Evolutionary conservation across 1,140 invertebrate genomes (phyloP).

Genomic region (Sarcophaga peregrina): DNA sequence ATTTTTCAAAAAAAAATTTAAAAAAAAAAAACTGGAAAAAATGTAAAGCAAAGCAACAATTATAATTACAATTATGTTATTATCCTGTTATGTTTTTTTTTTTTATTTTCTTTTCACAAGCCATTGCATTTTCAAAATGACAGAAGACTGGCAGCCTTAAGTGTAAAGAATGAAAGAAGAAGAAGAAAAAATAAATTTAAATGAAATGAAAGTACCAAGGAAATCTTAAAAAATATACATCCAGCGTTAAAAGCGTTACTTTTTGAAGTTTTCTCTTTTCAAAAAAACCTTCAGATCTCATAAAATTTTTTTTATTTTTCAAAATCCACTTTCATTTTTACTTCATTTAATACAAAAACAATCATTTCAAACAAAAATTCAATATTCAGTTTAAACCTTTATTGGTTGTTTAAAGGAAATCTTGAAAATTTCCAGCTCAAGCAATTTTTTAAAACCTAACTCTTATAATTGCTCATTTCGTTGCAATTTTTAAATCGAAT

Average conservation of each 20-base stretch:
- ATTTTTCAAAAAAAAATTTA: not conserved
- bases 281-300: no score
- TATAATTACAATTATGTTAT: slow-evolving; percentile 48
- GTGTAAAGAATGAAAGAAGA: not conserved
- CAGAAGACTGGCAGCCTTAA: not conserved
- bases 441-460: not conserved
- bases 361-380: no score
- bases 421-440: not conserved
- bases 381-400: no score
- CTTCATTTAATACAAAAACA: no score
- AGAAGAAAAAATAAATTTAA: slow-evolving; percentile 6
- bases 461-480: not conserved
- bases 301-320: no score
- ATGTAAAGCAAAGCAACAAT: slow-evolving; percentile 42
- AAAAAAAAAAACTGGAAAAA: slow-evolving; percentile 30
- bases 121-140: not conserved
- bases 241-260: no score
- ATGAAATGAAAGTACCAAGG: not conserved
- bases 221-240: no score
- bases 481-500: not conserved
- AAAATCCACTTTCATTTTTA: no score
- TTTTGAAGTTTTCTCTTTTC: no score
- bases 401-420: not conserved
- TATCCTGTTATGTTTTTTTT: slow-evolving; percentile 44
- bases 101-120: no score